Base-by-base conservation (phyloP, 1,140 invertebrate species). In the Drosophila ironensis region DNA sequence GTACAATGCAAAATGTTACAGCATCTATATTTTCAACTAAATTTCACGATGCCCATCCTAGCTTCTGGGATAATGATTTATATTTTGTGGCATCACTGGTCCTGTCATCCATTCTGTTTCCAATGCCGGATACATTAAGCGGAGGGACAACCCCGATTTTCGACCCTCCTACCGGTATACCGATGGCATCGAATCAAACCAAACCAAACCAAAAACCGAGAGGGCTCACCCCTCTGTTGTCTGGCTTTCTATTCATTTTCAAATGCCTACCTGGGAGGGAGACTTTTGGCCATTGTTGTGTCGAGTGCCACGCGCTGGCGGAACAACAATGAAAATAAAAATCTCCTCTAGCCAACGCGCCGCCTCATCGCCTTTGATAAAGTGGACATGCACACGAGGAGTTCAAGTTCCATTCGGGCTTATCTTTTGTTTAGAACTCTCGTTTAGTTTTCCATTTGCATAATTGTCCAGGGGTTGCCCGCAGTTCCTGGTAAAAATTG, bases 311-410 rank as follows among this genome's bases (percentile, higher is more conserved):
- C 77, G 77, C 77, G 77, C 77, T 38, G 16, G 19, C 24, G 60
- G 33, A 30, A 72, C 47, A 72, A 72, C 28, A 57, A 63, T 30
- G 40, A 25, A 59, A 71, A 63, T 30, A 44, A 25, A 59, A 71
- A 78, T 78, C 54, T 59, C 40, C 64, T 72, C 63, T n/a, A n/a
- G n/a, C n/a, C 38, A 72, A 61, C 61, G 30, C 30, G 5, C 14
- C 33, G 72, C 77, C 64, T 78, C 70, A 70, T 68, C 77, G 77
- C 77, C 77, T 82, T 76, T 81, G 77, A 82, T 82, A 53, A 41
- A 82, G 77, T 76, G 72, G 38, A 50, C 75, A 57, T 69, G 50
- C 56, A 71, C 68, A 75, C 81, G 57, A 61, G 60, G 60, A 63
- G 24, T 30, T 24, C 33, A 27, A 24, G 30, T 63, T 37, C 41